Conservation (phyloP, 2,888 invertebrate species). For the Dorcus parallelipipedus region DNA sequence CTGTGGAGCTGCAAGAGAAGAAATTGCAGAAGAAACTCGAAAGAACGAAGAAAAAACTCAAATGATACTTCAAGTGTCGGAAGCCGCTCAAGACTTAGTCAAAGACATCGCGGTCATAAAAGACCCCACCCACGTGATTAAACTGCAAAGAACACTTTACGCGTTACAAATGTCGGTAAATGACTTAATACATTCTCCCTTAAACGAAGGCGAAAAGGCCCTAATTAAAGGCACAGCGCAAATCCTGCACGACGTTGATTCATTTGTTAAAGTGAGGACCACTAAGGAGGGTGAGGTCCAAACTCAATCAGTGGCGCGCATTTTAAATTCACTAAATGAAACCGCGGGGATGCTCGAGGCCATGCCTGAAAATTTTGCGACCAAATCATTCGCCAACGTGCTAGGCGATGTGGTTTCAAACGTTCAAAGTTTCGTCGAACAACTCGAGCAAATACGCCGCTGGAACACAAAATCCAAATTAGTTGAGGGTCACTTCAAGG, state of each 20-base stretch:
- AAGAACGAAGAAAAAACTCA: slow-evolving; percentile 29
- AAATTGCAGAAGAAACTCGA: slow-evolving; percentile 24
- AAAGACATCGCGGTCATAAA: slow-evolving; percentile 40
- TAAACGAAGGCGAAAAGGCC: slow-evolving; percentile 10
- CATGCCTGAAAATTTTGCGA: slow-evolving; percentile 29
- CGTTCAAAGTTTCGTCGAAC: slow-evolving; percentile 32
- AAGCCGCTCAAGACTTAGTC: slow-evolving; percentile 36
- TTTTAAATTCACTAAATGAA: slow-evolving; percentile 28
- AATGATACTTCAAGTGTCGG: slow-evolving; percentile 34
- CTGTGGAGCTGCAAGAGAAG: too few relatives aligned
- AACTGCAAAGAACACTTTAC: slow-evolving; percentile 40
- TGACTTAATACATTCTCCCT: slow-evolving; percentile 36
- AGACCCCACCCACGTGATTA: slow-evolving; percentile 32
- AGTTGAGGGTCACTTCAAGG: slow-evolving; percentile 21
- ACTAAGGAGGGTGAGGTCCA: slow-evolving; percentile 1
- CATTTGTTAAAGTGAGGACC: slow-evolving; percentile 13
- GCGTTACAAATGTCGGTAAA: slow-evolving; percentile 41
- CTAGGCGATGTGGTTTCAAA: slow-evolving; percentile 30
- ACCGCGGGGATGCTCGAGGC: slow-evolving; percentile 23
- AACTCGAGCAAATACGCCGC: slow-evolving; percentile 32
- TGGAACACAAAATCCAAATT: slow-evolving; percentile 17
- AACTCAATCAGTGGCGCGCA: slow-evolving; percentile 22
- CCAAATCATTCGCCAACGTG: slow-evolving; percentile 29
- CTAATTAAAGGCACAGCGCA: slow-evolving; percentile 10
- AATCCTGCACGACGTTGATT: slow-evolving; percentile 13